Percentiles rank a stretch among this genome's conserved stretches.
Evolutionary conservation across 37 sponge, comb jelly and placozoan species (phyloP).

Genomic region (Geodia barretti): DNA sequence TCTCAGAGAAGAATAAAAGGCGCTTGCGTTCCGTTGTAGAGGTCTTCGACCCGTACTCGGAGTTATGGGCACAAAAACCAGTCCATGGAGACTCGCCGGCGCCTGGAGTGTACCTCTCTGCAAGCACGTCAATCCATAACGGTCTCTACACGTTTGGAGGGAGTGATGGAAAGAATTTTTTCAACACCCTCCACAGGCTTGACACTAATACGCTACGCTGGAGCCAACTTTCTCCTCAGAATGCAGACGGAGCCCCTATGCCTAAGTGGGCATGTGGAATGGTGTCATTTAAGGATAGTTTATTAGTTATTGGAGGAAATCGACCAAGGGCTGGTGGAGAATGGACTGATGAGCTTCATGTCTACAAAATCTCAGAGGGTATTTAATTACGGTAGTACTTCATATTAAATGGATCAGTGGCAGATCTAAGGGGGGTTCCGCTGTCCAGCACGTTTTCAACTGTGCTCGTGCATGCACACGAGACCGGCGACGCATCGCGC

Average conservation of each 20-base stretch:
- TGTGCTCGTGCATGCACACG: too few species aligned
- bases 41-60: neutral
- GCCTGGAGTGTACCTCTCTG: neutral
- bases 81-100: neutral
- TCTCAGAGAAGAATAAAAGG: neutral
- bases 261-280: neutral
- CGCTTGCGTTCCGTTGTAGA: neutral
- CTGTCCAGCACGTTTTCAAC: too few species aligned
- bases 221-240: neutral
- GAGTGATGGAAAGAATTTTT: neutral
- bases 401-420: too few species aligned
- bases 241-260: neutral
- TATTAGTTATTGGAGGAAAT: neutral
- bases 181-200: neutral
- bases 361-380: too few species aligned
- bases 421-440: too few species aligned
- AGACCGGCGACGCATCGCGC: too few species aligned
- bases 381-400: too few species aligned
- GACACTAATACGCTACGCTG: neutral
- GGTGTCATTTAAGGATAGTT: neutral
- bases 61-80: neutral
- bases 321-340: neutral
- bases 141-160: neutral
- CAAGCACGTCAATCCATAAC: neutral
- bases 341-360: too few species aligned